Conservation (phyloP, 2,888 invertebrate species). For the Alcis repandata region DNA sequence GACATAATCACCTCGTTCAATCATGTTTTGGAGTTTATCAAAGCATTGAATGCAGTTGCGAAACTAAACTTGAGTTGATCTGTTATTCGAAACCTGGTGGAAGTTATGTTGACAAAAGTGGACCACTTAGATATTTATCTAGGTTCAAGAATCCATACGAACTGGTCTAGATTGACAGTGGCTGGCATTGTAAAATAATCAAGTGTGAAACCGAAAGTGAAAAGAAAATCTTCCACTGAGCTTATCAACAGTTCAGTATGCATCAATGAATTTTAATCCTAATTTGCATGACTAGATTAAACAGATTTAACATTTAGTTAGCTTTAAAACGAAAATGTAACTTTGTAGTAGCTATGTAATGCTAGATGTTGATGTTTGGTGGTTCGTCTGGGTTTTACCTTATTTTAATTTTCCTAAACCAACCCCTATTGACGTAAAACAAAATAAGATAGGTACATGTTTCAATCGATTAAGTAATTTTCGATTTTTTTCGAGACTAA, state of each 20-base stretch:
- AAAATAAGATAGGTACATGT: no score
- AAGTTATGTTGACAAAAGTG: constrained; percentile 10
- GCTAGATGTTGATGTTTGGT: no score
- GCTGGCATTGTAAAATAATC: neutral
- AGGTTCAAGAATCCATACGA: neutral
- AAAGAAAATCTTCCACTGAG: neutral
- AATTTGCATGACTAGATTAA: no score
- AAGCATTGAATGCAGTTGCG: constrained; percentile 32
- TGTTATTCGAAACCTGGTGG: constrained; percentile 1
- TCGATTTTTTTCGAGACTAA: no score
- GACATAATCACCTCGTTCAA: constrained; percentile 48
- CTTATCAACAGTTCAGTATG: neutral
- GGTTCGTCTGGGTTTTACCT: no score
- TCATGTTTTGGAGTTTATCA: constrained; percentile 44
- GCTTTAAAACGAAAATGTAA: no score
- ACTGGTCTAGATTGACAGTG: constrained; percentile 4
- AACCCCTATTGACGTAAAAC: no score
- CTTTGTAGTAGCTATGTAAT: no score
- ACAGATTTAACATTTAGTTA: no score
- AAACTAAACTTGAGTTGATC: constrained; percentile 29
- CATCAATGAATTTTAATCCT: neutral
- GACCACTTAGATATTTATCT: constrained; percentile 5
- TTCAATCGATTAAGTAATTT: no score
- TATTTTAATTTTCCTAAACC: no score
- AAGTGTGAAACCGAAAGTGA: constrained; percentile 1